Percentiles rank a stretch among this genome's conserved stretches.
Evolutionary conservation across 2,113 vertebrate genomes (phyloP).

Genomic region (Carettochelys insculpta): DNA sequence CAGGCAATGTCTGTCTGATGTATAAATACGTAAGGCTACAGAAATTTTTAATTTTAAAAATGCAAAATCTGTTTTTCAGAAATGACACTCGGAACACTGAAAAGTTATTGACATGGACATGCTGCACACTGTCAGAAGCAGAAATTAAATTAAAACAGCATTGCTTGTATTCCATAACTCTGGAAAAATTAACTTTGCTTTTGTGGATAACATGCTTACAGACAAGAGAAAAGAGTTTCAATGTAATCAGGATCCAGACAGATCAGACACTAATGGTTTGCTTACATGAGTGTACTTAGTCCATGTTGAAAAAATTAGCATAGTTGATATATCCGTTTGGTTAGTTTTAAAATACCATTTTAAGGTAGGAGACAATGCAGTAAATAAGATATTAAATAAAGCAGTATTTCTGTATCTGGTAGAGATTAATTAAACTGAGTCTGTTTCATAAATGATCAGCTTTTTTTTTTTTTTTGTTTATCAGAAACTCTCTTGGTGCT

Average conservation of each 20-base stretch:
- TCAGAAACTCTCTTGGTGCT: not conserved
- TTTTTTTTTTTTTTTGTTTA: too few relatives aligned
- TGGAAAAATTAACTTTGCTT: not conserved
- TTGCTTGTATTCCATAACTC: not conserved
- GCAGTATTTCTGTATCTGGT: not conserved
- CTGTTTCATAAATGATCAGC: not conserved
- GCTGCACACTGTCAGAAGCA: not conserved
- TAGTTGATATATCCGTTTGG: not conserved
- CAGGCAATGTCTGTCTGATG: not conserved
- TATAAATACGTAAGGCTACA: not conserved
- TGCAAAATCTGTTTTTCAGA: not conserved
- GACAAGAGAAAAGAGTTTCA: not conserved
- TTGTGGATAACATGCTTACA: not conserved
- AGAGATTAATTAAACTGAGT: not conserved
- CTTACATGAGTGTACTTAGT: fast-evolving
- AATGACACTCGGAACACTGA: not conserved
- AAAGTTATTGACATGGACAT: not conserved
- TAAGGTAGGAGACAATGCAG: not conserved
- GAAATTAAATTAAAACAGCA: not conserved
- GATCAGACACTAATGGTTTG: not conserved
- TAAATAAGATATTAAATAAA: not conserved
- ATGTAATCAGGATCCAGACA: not conserved
- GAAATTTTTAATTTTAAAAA: not conserved
- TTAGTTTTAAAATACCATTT: not conserved
- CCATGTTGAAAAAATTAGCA: not conserved